Base-by-base conservation (phyloP, 2,797 vertebrate species). In the Discoglossus pictus region DNA sequence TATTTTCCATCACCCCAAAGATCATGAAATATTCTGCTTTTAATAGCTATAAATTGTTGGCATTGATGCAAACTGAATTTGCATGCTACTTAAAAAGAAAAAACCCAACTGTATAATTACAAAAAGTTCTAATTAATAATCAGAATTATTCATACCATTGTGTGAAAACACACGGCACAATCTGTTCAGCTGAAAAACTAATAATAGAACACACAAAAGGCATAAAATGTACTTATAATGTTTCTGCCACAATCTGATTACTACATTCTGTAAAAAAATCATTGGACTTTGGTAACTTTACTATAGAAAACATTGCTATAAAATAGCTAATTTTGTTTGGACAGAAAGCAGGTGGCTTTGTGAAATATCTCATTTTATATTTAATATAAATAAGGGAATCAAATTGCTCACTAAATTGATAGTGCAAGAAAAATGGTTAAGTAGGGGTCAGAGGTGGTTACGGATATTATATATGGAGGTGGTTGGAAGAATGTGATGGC, bases 351-450 rank as follows among this genome's bases (percentile, higher is more conserved):
- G 66, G 66, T 68, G 66, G 56, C 31, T 46, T 40, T 47, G 38
- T 47, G 50, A 53, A 38, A 54, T 62, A 55, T 61, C 23, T 69
- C 66, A 69, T 62, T 55, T 61, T 62, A 54, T 47, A 48, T 62
- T 54, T 69, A 40, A 69, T 48, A 62, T 31, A 31, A 31, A 40
- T 43, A 69, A 69, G 31, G 42, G 50, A 62, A 69, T 62, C 50
- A 69, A 55, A 55, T 54, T 53, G 31, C 25, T 54, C 21, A 54
- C 16, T 34, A 39, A 40, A 64, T 35, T 43, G 48, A 43, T 15
- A 53, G 24, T 55, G 40, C 54, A 40, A 54, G 38, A 55, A 7
- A 40, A 52, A 38, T 24, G 7, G 50, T 48, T 47, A 61, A 48
- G 23, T 4, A 48, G 6, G 46, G 66, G 50, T 69, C 59, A 69